Conservation (phyloP, 2,113 vertebrate species). For the Elephantulus edwardii region DNA sequence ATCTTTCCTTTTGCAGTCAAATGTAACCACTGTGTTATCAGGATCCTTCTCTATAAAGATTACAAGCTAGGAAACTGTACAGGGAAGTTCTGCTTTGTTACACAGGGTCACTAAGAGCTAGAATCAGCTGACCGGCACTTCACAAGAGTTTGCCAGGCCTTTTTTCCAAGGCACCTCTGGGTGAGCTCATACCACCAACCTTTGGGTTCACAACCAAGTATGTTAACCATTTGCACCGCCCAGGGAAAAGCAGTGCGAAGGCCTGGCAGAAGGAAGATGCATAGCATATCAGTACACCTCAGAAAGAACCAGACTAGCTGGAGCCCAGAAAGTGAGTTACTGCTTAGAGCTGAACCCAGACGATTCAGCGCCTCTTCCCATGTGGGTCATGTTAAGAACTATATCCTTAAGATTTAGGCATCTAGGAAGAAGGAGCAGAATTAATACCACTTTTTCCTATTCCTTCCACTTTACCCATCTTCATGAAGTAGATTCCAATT, state of each 20-base stretch:
- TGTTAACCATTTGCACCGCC: not conserved
- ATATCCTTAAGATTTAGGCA: not conserved
- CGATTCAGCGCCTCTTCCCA: not conserved
- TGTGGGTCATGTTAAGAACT: not conserved
- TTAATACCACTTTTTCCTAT: accelerated
- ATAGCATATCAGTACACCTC: accelerated
- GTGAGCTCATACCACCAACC: too few relatives aligned
- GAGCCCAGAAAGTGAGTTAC: accelerated
- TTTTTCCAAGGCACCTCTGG: not conserved
- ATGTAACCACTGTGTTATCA: too few relatives aligned
- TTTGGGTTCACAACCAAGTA: too few relatives aligned
- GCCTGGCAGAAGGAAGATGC: not conserved
- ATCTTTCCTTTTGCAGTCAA: too few relatives aligned
- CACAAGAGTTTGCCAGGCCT: not conserved
- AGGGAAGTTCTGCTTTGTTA: not conserved
- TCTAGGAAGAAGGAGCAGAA: not conserved
- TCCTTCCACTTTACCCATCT: not conserved
- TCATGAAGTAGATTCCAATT: too few relatives aligned
- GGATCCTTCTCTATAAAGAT: not conserved
- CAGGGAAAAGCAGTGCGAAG: not conserved
- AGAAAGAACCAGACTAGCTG: not conserved
- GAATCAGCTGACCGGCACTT: not conserved
- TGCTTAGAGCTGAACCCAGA: not conserved
- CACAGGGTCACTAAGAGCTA: not conserved
- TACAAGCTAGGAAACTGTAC: not conserved